phyloP scores from a whole-genome alignment of 2,797 vertebrate genomes.

The Sciurus carolinensis region DNA sequence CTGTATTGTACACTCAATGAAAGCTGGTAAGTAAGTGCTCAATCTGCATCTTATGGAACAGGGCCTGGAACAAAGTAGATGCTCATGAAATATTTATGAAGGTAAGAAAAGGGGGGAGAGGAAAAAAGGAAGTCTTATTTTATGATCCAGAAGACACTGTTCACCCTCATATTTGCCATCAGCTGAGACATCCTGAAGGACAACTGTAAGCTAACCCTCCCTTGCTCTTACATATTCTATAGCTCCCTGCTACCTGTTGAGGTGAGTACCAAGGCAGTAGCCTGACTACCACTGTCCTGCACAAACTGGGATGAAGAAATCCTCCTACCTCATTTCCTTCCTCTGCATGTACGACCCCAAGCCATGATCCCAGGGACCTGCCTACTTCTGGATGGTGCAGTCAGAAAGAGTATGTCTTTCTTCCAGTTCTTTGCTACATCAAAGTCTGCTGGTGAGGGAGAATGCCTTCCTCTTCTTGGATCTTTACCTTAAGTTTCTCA shows the following conservation, averaged over 20 bases:
- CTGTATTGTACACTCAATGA: too few species aligned
- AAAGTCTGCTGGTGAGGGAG: neutral
- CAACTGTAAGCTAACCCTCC: neutral
- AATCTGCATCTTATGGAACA: too few species aligned
- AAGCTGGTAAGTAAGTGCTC: too few species aligned
- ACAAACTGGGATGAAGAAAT: rapidly evolving
- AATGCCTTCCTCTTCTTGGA: too few species aligned
- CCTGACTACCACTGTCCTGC: neutral
- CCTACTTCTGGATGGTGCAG: too few species aligned
- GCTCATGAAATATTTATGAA: neutral
- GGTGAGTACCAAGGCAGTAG: neutral
- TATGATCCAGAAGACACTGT: neutral
- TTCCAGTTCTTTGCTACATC: too few species aligned
- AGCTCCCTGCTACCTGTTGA: neutral
- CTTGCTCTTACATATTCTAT: neutral
- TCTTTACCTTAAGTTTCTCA: too few species aligned
- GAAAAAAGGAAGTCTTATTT: neutral
- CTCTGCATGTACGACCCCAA: neutral
- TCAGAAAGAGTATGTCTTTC: too few species aligned
- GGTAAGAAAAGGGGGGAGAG: too few species aligned
- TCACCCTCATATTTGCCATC: neutral
- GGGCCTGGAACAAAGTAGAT: too few species aligned
- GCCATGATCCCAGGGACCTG: neutral
- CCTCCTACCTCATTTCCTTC: neutral
- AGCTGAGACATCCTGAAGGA: neutral